Evolutionary conservation across 1,140 invertebrate species (phyloP).

Genomic region (Zaprionus ghesquierei): DNA sequence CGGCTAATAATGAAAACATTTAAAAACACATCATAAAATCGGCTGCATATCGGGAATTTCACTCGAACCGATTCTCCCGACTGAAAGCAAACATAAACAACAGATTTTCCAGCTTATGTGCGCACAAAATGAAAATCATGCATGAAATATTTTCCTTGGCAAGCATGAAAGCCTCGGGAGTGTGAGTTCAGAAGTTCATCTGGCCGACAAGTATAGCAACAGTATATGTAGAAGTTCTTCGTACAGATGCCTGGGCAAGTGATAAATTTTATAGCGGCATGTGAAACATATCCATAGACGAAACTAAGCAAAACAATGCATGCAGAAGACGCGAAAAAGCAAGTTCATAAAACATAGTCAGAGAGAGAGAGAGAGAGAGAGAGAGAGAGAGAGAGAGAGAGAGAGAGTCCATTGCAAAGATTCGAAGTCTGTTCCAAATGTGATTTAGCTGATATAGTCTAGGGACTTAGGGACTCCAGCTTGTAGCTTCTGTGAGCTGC

Average conservation of each 20-base stretch:
- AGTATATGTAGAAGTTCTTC: neutral
- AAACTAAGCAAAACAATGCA: neutral
- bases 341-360: constrained; percentile 48
- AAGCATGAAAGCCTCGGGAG: constrained; percentile 39
- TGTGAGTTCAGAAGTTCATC: constrained; percentile 35
- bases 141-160: constrained; percentile 57
- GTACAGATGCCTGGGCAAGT: constrained; percentile 18
- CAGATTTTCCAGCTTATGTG: constrained; percentile 1
- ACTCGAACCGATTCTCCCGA: neutral
- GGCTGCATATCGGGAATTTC: constrained; percentile 24
- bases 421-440: constrained; percentile 3
- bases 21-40: constrained; percentile 74
- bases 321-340: neutral
- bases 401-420: neutral
- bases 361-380: neutral
- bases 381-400: neutral
- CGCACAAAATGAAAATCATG: constrained; percentile 39
- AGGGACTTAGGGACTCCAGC: neutral
- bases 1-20: constrained; percentile 72
- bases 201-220: neutral
- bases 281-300: constrained; percentile 7
- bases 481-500: constrained; percentile 46
- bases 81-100: constrained; percentile 72
- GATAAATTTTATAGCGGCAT: constrained; percentile 43
- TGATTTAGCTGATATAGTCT: constrained; percentile 9